Evolutionary conservation across 2,888 invertebrate genomes (phyloP).

Genomic region (Ophion slaviceki): DNA sequence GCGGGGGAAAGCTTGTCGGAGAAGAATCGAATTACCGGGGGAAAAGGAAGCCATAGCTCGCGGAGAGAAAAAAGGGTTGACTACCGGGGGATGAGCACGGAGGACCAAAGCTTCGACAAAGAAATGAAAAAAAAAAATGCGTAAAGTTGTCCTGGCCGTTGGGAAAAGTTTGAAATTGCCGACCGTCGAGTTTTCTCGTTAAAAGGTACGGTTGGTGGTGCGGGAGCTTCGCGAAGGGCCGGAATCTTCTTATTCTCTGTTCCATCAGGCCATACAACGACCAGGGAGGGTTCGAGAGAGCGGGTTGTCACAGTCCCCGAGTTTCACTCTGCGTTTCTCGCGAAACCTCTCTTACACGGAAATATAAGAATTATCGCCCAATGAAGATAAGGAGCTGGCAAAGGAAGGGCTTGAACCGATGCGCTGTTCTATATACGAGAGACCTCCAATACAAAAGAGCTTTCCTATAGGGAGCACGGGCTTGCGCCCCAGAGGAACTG

Average conservation of each 20-base stretch:
- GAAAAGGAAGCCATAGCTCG: constrained; percentile 16
- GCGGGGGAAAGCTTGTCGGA: constrained; percentile 21
- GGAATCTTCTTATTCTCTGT: constrained; percentile 53
- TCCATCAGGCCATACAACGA: constrained; percentile 12
- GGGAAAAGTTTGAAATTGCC: constrained; percentile 65
- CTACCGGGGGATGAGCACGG: constrained; percentile 16
- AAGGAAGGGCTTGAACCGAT: constrained; percentile 34
- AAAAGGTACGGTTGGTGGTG: constrained; percentile 60
- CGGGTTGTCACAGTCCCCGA: constrained; percentile 13
- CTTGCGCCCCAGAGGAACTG: constrained; percentile 14
- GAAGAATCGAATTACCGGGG: not conserved
- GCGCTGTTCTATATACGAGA: not conserved
- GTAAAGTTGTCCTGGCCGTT: constrained; percentile 55
- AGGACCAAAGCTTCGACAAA: constrained; percentile 29
- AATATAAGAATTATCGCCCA: constrained; percentile 66
- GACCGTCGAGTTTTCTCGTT: constrained; percentile 64
- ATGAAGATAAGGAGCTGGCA: constrained; percentile 64
- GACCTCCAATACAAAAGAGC: constrained; percentile 22
- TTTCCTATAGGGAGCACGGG: not conserved
- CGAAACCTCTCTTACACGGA: constrained; percentile 25
- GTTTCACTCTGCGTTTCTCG: constrained; percentile 35
- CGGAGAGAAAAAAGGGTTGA: constrained; percentile 26
- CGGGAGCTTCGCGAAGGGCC: constrained; percentile 1
- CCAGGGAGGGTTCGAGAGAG: not conserved
- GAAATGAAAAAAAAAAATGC: constrained; percentile 24